Evolutionary conservation across 2,797 vertebrate genomes (phyloP), one percentile per base, ranked within the genome.

Genomic region (Lepilemur ruficaudatus): DNA sequence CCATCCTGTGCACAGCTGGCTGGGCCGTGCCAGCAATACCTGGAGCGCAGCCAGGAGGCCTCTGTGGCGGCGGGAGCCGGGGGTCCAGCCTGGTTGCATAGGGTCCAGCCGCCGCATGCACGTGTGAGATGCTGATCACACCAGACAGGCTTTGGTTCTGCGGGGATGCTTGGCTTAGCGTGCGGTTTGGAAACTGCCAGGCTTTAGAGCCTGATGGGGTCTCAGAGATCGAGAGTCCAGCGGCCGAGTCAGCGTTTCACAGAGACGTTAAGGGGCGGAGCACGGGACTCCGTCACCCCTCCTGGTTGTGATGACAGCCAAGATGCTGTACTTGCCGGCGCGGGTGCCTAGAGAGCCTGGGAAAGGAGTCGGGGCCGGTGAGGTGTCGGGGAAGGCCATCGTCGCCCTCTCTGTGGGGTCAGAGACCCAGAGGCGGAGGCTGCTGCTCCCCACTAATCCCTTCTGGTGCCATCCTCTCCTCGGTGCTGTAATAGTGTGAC

Each of bases 21-120:
- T 28, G 41, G 59, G 30, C 52, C 18, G 70, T n/a, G 38, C 22
- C 8, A 43, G 73, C 80, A 65, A 15, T 43, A 6, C n/a, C 79
- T 17, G 8, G 41, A 78, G 13, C 2, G 1, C 41, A 80, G 14
- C 43, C 73, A 9, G 0, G 4, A 0, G 0, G 43, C 78, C 23
- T 48, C 69, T 0, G 1, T 25, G 93, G 81, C 89, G 18, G 79
- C 9, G 67, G 79, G 67, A 78, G 46, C 89, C 1, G 9, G 52
- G 91, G 52, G 67, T 28, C 76, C 48, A 9, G 78, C 52, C 69
- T 75, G 38, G 38, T 38, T 2, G 22, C 3, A n/a, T 70, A 43
- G 28, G 82, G 69, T n/a, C 82, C 14, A 1, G 1, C 4, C 15
- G 18, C 46, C 63, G 57, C 20, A 13, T 41, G 13, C 4, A 30